These are phyloP conservation scores for Bombycilla garrulus DNA, from an alignment of 2,113 vertebrate genomes.

Conservation along the genomic window DNA sequence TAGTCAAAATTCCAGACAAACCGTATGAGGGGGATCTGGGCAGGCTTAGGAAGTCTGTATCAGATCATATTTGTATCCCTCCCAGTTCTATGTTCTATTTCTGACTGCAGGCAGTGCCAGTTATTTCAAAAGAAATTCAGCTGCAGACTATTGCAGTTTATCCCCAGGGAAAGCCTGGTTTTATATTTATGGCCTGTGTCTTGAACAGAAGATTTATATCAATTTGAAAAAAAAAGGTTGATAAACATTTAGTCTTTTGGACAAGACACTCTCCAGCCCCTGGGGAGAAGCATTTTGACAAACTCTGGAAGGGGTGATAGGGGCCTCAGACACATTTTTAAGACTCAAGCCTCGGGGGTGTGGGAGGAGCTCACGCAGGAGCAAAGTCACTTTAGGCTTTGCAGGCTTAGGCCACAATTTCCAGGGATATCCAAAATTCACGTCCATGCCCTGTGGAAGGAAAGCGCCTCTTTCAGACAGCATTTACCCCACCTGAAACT, in stretches of 20 bases:
- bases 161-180: slow-evolving; percentile 6
- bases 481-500: neutral
- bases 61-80: neutral
- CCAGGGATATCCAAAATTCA: neutral
- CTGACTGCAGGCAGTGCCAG: slow-evolving; percentile 12
- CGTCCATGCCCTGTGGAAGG: neutral
- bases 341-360: neutral
- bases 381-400: neutral
- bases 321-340: neutral
- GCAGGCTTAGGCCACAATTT: neutral
- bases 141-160: neutral
- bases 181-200: slow-evolving; percentile 30
- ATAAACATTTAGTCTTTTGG: slow-evolving; percentile 33
- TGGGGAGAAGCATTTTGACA: neutral
- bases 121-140: slow-evolving; percentile 27
- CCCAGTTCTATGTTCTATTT: neutral
- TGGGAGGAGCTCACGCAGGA: neutral
- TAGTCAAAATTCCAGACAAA: neutral
- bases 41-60: neutral
- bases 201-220: slow-evolving; percentile 28
- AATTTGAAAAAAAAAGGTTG: neutral
- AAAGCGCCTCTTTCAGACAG: neutral
- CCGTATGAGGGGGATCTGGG: neutral
- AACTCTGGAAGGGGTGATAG: neutral
- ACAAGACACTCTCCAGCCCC: slow-evolving; percentile 19